Evolutionary conservation across 1,140 invertebrate genomes (phyloP).

Genomic region (Pseudoatta argentina): DNA sequence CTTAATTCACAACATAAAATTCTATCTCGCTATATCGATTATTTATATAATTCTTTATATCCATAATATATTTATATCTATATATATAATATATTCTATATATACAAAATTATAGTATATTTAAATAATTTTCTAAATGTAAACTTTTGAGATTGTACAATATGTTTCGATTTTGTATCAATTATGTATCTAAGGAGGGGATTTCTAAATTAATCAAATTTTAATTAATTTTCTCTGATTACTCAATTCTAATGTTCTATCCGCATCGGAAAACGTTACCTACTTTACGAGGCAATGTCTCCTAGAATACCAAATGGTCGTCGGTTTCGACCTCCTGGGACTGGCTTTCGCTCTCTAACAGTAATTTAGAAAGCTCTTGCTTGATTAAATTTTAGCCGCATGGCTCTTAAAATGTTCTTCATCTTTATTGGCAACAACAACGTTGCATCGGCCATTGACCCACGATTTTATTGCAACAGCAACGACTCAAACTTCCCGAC

Average conservation of each 20-base stretch:
- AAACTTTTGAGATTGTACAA: neutral
- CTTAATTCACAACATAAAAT: neutral
- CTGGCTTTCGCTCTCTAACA: neutral
- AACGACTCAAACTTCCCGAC: slow-evolving; percentile 1
- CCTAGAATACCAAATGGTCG: slow-evolving; percentile 20
- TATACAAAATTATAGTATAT: neutral
- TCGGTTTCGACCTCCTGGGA: slow-evolving; percentile 31
- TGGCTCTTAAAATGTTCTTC: slow-evolving; percentile 28
- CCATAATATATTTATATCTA: too few relatives aligned
- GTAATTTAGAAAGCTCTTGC: slow-evolving; percentile 21
- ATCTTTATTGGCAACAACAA: neutral
- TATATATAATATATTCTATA: too few relatives aligned
- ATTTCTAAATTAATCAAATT: slow-evolving; percentile 25
- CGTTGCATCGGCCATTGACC: slow-evolving; percentile 12
- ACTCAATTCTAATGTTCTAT: slow-evolving; percentile 17
- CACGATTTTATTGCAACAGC: slow-evolving; percentile 25
- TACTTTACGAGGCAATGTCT: slow-evolving; percentile 49
- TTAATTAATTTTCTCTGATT: slow-evolving; percentile 30
- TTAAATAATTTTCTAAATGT: neutral
- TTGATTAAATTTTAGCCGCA: slow-evolving; percentile 51
- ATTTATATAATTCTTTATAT: neutral
- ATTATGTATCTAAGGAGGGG: neutral
- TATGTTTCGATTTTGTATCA: neutral
- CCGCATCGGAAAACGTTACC: neutral
- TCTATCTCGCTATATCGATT: neutral